Evolutionary conservation across 2,888 invertebrate species (phyloP), one percentile per base, ranked within the genome.

Genomic region (Ditula angustiorana): DNA sequence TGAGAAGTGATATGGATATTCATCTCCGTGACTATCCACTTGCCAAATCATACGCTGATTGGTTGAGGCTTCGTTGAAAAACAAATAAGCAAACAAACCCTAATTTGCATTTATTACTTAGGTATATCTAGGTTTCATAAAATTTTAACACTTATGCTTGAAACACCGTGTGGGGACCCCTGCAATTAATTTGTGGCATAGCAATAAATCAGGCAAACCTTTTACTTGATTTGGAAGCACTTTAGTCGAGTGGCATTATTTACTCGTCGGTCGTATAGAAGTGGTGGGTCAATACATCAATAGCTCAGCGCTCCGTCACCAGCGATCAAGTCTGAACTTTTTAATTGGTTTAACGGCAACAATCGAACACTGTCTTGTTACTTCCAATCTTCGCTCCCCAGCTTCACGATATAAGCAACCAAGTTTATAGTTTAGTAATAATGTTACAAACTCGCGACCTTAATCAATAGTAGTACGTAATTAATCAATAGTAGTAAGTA

Each of bases 321-420:
- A 76, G 72, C 77, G 82, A 83, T 82, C 79, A 78, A 79, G 80
- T 77, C 76, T 70, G 62, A 88, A 90, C 85, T 88, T 90, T 89
- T 87, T 88, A 90, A 90, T 90, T 87, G 88, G 86, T 89, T 89
- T 79, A 82, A 81, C 80, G 83, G 83, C 85, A 85, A 85, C 81
- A 86, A 85, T 85, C 81, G 83, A 82, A 79, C 74, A 80, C 78
- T 78, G 80, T 76, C 81, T 82, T 79, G 83, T 86, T 85, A 80
- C 78, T 80, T 76, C 71, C 72, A 78, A 79, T 77, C 78, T 77
- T 79, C 76, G 76, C 71, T 76, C 66, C 68, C 68, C 70, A 71
- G 71, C 64, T 67, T 68, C 70, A 65, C 65, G 66, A 70, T 73
- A 59, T 59, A 64, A 63, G 53, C 64, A 26, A 26, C 55, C 26